Percentiles rank a stretch among this genome's conserved stretches.
Conservation (phyloP, 2,888 invertebrate species). For the Cosmorhoe ocellata region DNA sequence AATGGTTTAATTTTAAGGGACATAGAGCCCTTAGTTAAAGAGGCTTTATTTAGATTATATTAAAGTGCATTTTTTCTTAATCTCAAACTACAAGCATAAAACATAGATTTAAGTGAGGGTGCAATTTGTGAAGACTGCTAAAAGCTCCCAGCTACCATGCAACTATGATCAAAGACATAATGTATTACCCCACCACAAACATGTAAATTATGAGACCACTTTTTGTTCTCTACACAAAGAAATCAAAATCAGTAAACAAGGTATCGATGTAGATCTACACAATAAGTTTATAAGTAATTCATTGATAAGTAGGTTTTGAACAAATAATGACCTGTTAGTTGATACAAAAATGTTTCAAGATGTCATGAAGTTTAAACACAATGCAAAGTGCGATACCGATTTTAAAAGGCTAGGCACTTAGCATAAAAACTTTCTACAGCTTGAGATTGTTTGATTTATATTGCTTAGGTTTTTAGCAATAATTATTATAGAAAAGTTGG, state of each 20-base stretch:
- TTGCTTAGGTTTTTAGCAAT: no score
- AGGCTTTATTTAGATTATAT: no score
- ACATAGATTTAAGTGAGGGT: constrained; percentile 7
- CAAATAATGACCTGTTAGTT: background rate
- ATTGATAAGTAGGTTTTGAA: background rate
- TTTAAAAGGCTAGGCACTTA: background rate
- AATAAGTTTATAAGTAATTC: no score
- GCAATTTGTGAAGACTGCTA: constrained; percentile 15
- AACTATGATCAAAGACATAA: constrained; percentile 4
- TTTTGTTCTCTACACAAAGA: background rate
- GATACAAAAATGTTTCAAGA: background rate
- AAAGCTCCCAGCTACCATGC: constrained; percentile 20
- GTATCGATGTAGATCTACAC: no score
- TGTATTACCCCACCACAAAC: constrained; percentile 1
- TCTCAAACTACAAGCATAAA: constrained; percentile 12
- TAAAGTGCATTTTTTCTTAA: no score
- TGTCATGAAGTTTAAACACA: background rate
- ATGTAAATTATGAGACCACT: constrained; percentile 2
- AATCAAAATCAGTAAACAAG: no score
- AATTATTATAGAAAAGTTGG: no score
- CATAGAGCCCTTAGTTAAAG: no score
- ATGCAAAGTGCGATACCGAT: constrained; percentile 7
- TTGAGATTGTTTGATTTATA: no score
- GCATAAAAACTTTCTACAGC: background rate
- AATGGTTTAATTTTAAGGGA: no score